A percentile compares a stretch with the other conserved stretches of the same genome.
phyloP scores from a whole-genome alignment of 2,797 vertebrate species.

The Aplochiton taeniatus region DNA sequence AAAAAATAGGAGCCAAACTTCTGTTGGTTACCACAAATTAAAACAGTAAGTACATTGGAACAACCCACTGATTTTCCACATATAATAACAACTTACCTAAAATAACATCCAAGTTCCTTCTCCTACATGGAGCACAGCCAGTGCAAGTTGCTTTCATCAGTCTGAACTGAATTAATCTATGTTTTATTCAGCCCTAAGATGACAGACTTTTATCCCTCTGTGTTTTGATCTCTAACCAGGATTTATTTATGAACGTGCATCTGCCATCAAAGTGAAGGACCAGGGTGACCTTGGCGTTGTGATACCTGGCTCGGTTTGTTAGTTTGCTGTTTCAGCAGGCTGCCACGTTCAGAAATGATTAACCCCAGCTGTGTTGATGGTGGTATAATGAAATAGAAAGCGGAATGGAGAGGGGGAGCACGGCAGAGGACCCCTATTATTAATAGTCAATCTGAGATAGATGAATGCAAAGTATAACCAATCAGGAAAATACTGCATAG shows the following conservation, averaged over 20 bases:
- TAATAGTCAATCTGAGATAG: no score
- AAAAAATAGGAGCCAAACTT: no score
- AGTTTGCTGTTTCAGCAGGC: neutral
- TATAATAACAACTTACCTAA: no score
- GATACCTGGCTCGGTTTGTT: constrained; percentile 22
- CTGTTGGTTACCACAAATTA: no score
- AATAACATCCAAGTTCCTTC: neutral
- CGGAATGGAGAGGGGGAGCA: neutral
- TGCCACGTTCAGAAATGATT: constrained; percentile 24
- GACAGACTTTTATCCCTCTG: constrained; percentile 10
- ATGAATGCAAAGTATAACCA: neutral
- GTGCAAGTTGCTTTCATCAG: constrained; percentile 20
- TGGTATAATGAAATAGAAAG: constrained; percentile 1
- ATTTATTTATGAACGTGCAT: constrained; percentile 24
- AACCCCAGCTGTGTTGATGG: constrained; percentile 35
- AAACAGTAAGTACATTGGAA: no score
- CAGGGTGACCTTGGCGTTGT: constrained; percentile 44
- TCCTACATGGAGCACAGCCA: neutral
- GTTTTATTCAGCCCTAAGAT: constrained; percentile 23
- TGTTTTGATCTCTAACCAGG: constrained; percentile 2
- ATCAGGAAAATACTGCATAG: no score
- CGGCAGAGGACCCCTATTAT: no score
- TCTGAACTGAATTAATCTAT: constrained; percentile 14
- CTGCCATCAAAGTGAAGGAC: constrained; percentile 5
- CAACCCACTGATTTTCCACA: no score